These are phyloP conservation scores for Sapajus apella DNA, from an alignment of 2,113 vertebrate genomes.

Conservation along the genomic window DNA sequence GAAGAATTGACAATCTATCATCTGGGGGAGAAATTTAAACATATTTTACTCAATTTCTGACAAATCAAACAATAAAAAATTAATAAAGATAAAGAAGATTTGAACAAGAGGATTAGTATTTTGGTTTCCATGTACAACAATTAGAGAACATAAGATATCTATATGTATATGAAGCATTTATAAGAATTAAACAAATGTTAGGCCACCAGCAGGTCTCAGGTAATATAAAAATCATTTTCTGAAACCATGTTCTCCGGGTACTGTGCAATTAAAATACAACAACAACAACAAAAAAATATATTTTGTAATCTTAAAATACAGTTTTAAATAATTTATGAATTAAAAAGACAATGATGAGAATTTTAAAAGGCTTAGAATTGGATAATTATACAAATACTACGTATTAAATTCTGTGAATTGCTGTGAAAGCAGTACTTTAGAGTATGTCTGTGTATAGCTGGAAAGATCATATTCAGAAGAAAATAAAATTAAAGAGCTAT, in stretches of 20 bases:
- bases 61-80: neutral
- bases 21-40: neutral
- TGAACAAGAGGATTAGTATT: neutral
- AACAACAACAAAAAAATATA: neutral
- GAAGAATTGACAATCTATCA: neutral
- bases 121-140: neutral
- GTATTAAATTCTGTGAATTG: neutral
- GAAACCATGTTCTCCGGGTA: neutral
- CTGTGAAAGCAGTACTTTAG: neutral
- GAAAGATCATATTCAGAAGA: neutral
- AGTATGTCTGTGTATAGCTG: neutral
- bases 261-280: neutral
- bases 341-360: neutral
- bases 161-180: neutral
- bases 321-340: neutral
- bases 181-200: neutral
- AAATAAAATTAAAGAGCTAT: neutral
- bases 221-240: slow-evolving; percentile 24
- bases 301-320: neutral
- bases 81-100: neutral
- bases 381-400: neutral
- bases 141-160: neutral
- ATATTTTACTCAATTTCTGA: neutral
- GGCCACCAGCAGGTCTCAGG: neutral
- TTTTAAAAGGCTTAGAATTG: neutral